These are phyloP conservation scores for Apogon hyalosoma DNA, from an alignment of 2,797 vertebrate species.

Conservation along the genomic window DNA sequence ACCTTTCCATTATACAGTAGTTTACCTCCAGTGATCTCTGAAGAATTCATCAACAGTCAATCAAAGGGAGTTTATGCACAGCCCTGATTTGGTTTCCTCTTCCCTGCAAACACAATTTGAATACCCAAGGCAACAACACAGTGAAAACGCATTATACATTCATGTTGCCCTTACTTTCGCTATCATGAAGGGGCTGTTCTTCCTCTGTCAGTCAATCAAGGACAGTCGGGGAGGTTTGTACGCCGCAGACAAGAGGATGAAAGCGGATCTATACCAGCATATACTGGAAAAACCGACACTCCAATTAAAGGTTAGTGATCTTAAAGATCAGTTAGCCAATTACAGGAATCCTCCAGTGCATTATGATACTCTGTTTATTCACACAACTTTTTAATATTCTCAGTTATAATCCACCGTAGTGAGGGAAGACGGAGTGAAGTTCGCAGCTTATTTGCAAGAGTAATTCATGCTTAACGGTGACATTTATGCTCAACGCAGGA, in stretches of 20 bases:
- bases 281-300: slow-evolving; percentile 4
- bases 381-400: neutral
- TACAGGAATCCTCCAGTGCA: neutral
- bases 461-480: slow-evolving; percentile 8
- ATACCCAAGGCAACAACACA: slow-evolving; percentile 63
- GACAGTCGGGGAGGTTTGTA: slow-evolving; percentile 37
- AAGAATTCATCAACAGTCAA: slow-evolving; percentile 79
- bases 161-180: slow-evolving; percentile 61
- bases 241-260: slow-evolving; percentile 2
- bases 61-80: slow-evolving; percentile 79
- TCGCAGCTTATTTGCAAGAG: neutral
- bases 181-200: slow-evolving; percentile 53
- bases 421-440: neutral
- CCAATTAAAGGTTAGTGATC: slow-evolving; percentile 1
- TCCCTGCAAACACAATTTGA: slow-evolving; percentile 74
- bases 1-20: slow-evolving; percentile 76
- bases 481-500: slow-evolving; percentile 1
- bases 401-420: neutral
- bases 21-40: slow-evolving; percentile 79
- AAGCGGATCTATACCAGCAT: slow-evolving; percentile 8
- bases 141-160: slow-evolving; percentile 69
- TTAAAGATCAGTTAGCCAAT: slow-evolving; percentile 19
- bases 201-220: slow-evolving; percentile 69
- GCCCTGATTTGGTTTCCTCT: slow-evolving; percentile 74
- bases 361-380: neutral